Base-by-base conservation (phyloP, 1,140 invertebrate genomes). In the Achroia grisella region DNA sequence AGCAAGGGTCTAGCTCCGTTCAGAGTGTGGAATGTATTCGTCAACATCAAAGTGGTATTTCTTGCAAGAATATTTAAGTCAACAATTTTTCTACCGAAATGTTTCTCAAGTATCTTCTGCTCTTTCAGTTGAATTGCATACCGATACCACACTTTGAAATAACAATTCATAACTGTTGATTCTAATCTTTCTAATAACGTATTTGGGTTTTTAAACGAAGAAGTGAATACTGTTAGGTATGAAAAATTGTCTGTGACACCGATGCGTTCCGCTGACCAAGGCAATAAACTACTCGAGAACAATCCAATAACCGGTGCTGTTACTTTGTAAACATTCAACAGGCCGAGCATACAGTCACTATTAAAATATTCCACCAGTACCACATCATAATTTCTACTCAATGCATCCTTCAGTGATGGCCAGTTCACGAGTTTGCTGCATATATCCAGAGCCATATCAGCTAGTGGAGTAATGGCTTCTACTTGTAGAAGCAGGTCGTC, bases 341-440 rank as follows among this genome's bases (percentile, higher is more conserved):
- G 77, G 2, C 86, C 88, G 35, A 91, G 63, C 61, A 89, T 88
- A 48, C 91, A 93, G 39, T 93, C 89, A 5, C 86, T 89, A 29
- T 91, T 91, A 56, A 93, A 93, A 39, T 86, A 81, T 57, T 93
- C 91, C 2, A 87, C 78, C 3, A 93, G 56, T 17, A 93, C 86
- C 0, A 93, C 39, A 64, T 93, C 91, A 51, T 89, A 93, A 49
- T 70, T 41, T 52, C 50, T 55, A 6, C 70, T 62, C 0, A 89
- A 36, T 0, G 91, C 56, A 8, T 87, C 52, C 30, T 81, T 64
- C 0, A 90, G 68, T 0, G 67, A 56, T 2, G 69, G 44, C 1
- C 83, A 84, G 5, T 71, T 60, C 0, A 90, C 15, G 6, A 84
- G 69, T 48, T 10, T 77, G 37, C 44, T 52, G 36, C 55, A 72